Base-by-base conservation (phyloP, 2,888 invertebrate species). In the Cyclophora punctaria region DNA sequence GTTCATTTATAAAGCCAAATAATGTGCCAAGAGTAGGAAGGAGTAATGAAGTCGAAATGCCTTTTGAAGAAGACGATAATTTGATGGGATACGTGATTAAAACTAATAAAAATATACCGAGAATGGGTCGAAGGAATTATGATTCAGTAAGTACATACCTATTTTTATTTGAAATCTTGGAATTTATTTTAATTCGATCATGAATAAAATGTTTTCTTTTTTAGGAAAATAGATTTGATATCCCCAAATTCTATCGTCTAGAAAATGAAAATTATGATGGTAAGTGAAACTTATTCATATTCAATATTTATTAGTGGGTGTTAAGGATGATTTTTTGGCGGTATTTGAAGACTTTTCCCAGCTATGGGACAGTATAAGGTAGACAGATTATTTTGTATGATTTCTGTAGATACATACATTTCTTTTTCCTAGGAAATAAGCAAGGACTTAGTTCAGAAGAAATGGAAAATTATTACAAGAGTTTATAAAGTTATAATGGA, bases 71-170 rank as follows among this genome's bases (percentile, higher is more conserved):
- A 51, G 85, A 81, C 48, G 78, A 80, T 51, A 75, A 72, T 41
- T 60, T 74, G 48, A 78, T 82, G 80, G 87, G 86, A 3, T 88
- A 88, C 50, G 88, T 88, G 53, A 87, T 88, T 46, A 87, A 87
- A 71, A 83, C 84, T 1, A 81, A 75, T 63, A 88, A 87, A 56
- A 86, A 82, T 62, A 87, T 88, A 60, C 88, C 88, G 20, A 69
- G 88, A 3, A 86, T 88, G 81, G 88, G 88, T 3, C 69, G 88
- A 58, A 75, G 88, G 57, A 88, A 87, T 58, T 86, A 78, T 47
- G 83, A 87, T 63, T 85, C 84, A 64, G 87, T 88, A 66, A 78
- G 20, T 20, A 20, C 20, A 1, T 20, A 20, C 20, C 2, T 20
- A 20, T 20, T 20, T 20, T 20, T 20, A 20, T 1, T 20, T 20